Evolutionary conservation across 2,113 vertebrate genomes (phyloP).

Genomic region (Phaethornis superciliosus): DNA sequence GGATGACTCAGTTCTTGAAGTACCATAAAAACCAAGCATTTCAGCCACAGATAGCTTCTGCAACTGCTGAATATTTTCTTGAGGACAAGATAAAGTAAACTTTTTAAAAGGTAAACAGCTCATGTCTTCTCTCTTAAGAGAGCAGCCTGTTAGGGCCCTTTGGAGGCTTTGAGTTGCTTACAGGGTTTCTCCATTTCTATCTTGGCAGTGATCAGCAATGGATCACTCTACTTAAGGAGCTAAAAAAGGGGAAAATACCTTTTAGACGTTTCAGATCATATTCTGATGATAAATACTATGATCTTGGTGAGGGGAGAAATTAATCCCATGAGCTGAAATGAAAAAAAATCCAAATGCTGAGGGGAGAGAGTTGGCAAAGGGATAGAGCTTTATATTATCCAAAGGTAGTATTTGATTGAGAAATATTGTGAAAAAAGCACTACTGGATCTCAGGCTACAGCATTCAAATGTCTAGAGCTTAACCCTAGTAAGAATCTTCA

Average conservation of each 20-base stretch:
- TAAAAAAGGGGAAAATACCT: background rate
- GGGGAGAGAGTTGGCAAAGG: background rate
- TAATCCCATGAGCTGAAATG: background rate
- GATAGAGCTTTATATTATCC: background rate
- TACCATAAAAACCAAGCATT: background rate
- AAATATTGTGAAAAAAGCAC: background rate
- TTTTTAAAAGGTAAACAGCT: background rate
- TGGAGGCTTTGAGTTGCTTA: background rate
- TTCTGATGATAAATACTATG: background rate
- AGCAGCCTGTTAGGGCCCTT: background rate
- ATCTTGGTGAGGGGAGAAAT: background rate
- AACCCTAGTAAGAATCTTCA: background rate
- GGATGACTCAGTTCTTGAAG: background rate
- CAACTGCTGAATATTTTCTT: background rate
- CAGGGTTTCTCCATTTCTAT: fast-evolving
- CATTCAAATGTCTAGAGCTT: background rate
- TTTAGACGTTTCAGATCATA: background rate
- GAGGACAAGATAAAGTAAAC: background rate
- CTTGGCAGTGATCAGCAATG: background rate
- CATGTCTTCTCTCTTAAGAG: background rate
- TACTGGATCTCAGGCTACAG: background rate
- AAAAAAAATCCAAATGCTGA: background rate
- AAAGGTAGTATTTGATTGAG: background rate
- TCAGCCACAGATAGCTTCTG: background rate
- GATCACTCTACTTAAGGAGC: background rate